Percentiles rank a stretch among this genome's conserved stretches.
These are phyloP conservation scores for Cerceris ruficornis DNA, from an alignment of 2,888 invertebrate species.

Conservation along the genomic window DNA sequence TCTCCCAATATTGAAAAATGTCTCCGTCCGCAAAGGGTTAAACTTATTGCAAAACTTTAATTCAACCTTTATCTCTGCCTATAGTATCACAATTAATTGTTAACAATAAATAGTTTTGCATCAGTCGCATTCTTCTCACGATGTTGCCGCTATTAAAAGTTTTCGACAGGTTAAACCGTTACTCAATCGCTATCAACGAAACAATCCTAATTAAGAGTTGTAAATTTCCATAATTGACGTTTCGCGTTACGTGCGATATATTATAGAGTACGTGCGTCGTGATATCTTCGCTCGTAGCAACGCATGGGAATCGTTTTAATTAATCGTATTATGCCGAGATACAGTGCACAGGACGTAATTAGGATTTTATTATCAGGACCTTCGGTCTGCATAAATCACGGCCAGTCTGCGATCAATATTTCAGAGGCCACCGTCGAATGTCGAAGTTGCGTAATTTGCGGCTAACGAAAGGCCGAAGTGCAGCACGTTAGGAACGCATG, in stretches of 20 bases:
- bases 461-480: conserved; percentile 24
- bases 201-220: conserved; percentile 5
- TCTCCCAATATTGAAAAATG: too few relatives aligned
- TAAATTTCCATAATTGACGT: conserved; percentile 44
- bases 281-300: background rate
- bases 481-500: conserved; percentile 10
- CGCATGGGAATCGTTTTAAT: conserved; percentile 21
- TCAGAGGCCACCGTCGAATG: conserved; percentile 17
- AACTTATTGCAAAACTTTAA: too few relatives aligned
- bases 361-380: conserved; percentile 38
- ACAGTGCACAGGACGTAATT: conserved; percentile 17
- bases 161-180: background rate
- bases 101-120: too few relatives aligned
- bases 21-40: too few relatives aligned
- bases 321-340: conserved; percentile 30
- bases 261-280: conserved; percentile 2
- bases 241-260: conserved; percentile 11
- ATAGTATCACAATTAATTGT: too few relatives aligned
- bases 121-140: too few relatives aligned
- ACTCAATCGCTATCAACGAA: background rate
- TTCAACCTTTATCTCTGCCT: too few relatives aligned
- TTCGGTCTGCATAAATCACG: conserved; percentile 36
- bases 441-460: conserved; percentile 33
- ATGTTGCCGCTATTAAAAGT: background rate
- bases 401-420: conserved; percentile 25